Conservation (phyloP, 2,113 vertebrate species). For the Gymnobelideus leadbeateri region DNA sequence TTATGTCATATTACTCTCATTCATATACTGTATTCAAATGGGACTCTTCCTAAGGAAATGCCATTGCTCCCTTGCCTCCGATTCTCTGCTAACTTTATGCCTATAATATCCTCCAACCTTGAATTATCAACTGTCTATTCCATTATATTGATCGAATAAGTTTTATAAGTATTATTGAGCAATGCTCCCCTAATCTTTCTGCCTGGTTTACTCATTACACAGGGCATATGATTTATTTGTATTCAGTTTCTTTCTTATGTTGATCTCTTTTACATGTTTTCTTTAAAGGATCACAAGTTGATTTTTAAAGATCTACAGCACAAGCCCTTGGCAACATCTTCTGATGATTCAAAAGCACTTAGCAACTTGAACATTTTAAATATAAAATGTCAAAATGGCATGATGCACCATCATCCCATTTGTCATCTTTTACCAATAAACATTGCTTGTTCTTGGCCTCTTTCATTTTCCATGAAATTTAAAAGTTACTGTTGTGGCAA, state of each 20-base stretch:
- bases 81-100: background rate
- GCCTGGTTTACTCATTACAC: background rate
- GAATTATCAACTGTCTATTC: background rate
- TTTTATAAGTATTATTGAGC: background rate
- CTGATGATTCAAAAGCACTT: background rate
- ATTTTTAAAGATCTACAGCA: background rate
- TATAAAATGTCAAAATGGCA: background rate
- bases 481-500: no score
- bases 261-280: background rate
- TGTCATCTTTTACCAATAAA: background rate
- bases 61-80: background rate
- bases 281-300: background rate
- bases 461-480: background rate
- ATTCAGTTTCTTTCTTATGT: background rate
- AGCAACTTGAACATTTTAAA: background rate
- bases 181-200: slow-evolving; percentile 14
- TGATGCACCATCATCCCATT: background rate
- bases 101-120: background rate
- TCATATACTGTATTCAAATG: no score
- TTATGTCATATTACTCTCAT: no score
- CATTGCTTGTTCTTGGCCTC: background rate
- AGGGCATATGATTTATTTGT: slow-evolving; percentile 11
- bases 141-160: background rate
- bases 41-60: no score
- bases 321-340: background rate